These are phyloP conservation scores for Valencia hispanica DNA, from an alignment of 2,797 vertebrate species.

Conservation along the genomic window DNA sequence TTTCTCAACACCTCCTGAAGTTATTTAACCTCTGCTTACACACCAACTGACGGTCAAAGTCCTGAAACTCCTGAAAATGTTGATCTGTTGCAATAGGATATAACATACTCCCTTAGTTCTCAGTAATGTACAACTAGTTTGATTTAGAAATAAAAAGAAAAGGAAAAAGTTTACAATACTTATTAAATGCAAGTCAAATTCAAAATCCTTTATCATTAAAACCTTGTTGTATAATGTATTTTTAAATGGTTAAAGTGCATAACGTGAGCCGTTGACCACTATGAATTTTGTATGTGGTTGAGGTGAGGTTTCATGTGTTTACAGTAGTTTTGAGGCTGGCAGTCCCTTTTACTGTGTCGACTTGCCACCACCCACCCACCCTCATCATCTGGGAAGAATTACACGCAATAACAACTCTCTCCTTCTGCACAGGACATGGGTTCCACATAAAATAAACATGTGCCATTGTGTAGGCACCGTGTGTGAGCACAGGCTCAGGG, in stretches of 20 bases:
- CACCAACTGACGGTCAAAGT: background rate
- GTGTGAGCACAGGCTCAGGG: constrained; percentile 36
- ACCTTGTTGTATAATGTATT: background rate
- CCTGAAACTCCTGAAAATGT: background rate
- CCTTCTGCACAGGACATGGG: constrained; percentile 44
- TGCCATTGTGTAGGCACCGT: constrained; percentile 37
- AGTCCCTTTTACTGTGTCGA: constrained; percentile 36
- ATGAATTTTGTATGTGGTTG: constrained; percentile 27
- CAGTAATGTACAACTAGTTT: background rate
- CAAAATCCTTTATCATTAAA: background rate
- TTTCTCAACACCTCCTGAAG: background rate
- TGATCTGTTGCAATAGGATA: background rate
- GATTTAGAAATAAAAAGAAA: background rate
- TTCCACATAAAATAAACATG: constrained; percentile 72
- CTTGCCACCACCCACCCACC: constrained; percentile 63
- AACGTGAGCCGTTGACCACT: constrained; percentile 5
- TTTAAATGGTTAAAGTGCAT: background rate
- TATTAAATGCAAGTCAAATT: background rate
- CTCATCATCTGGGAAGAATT: constrained; percentile 77
- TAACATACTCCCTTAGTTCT: background rate
- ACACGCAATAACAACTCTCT: constrained; percentile 64
- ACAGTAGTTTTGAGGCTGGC: constrained; percentile 23
- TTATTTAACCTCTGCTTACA: background rate
- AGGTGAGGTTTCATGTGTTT: constrained; percentile 6
- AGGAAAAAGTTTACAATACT: background rate